Conservation (phyloP, 1,140 invertebrate species). For the Penaeus japonicus region DNA sequence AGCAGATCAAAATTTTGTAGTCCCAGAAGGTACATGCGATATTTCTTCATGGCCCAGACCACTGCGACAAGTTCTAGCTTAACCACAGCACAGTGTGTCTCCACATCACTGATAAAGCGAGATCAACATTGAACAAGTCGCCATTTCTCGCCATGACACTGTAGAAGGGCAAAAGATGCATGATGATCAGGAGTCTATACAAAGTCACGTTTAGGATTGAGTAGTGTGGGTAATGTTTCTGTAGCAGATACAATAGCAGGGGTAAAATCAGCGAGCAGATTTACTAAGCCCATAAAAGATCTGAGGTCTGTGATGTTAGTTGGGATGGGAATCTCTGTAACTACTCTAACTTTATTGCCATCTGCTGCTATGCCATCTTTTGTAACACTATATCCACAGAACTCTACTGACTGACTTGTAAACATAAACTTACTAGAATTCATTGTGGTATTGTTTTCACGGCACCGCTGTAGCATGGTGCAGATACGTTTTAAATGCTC, state of each 20-base stretch:
- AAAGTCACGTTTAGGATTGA: too few species aligned
- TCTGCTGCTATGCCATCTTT: slow-evolving; percentile 35
- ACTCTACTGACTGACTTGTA: slow-evolving; percentile 41
- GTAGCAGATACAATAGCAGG: too few species aligned
- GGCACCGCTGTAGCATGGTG: slow-evolving; percentile 27
- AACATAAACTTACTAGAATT: slow-evolving; percentile 60
- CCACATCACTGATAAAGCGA: slow-evolving; percentile 42
- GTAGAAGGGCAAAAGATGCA: too few species aligned
- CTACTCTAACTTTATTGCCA: slow-evolving; percentile 16
- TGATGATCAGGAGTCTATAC: too few species aligned
- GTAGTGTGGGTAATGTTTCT: too few species aligned
- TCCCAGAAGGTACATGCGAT: too few species aligned
- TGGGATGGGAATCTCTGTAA: slow-evolving; percentile 21
- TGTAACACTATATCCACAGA: slow-evolving; percentile 44
- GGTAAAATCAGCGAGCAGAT: slow-evolving; percentile 35
- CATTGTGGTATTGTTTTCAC: slow-evolving; percentile 55
- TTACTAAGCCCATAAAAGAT: slow-evolving; percentile 40
- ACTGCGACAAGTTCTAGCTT: too few species aligned
- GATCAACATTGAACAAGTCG: slow-evolving; percentile 18
- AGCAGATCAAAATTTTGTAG: slow-evolving; percentile 50
- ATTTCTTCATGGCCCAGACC: too few species aligned
- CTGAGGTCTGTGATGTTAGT: neutral
- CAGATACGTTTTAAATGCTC: neutral
- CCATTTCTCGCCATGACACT: neutral
- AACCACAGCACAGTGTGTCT: slow-evolving; percentile 44